Conservation (phyloP, 1,140 invertebrate genomes). For the Onthophagus taurus region DNA sequence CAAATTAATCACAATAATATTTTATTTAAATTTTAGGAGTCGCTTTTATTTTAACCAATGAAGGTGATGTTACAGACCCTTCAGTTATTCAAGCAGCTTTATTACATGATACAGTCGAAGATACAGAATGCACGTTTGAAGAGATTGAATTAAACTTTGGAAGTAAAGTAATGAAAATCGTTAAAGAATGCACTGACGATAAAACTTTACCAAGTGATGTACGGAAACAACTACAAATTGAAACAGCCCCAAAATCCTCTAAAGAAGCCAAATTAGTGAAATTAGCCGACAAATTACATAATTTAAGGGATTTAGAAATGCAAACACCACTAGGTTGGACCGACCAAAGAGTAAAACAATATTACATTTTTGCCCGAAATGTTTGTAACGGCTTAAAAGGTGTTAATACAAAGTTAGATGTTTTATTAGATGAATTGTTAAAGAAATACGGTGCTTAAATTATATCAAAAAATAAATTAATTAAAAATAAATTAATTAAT, state of each 20-base stretch:
- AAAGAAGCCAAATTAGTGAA: constrained; percentile 69
- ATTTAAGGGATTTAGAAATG: constrained; percentile 63
- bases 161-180: constrained; percentile 48
- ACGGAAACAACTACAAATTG: constrained; percentile 64
- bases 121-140: constrained; percentile 73
- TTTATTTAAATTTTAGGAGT: constrained; percentile 49
- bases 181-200: constrained; percentile 69
- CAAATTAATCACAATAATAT: no score
- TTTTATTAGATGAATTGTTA: constrained; percentile 51
- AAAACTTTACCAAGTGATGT: constrained; percentile 56
- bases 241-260: constrained; percentile 47
- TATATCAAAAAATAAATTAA: no score
- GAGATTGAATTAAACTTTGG: constrained; percentile 67
- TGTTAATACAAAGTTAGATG: constrained; percentile 56
- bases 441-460: no score
- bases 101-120: constrained; percentile 82
- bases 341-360: constrained; percentile 36
- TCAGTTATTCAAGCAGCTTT: constrained; percentile 65
- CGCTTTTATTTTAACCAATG: constrained; percentile 61
- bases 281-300: constrained; percentile 81
- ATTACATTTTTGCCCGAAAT: constrained; percentile 62
- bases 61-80: constrained; percentile 56
- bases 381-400: constrained; percentile 60
- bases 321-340: constrained; percentile 57
- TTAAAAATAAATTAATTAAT: no score